phyloP scores from a whole-genome alignment of 1,140 invertebrate genomes.

The Lordiphosa mommai region DNA sequence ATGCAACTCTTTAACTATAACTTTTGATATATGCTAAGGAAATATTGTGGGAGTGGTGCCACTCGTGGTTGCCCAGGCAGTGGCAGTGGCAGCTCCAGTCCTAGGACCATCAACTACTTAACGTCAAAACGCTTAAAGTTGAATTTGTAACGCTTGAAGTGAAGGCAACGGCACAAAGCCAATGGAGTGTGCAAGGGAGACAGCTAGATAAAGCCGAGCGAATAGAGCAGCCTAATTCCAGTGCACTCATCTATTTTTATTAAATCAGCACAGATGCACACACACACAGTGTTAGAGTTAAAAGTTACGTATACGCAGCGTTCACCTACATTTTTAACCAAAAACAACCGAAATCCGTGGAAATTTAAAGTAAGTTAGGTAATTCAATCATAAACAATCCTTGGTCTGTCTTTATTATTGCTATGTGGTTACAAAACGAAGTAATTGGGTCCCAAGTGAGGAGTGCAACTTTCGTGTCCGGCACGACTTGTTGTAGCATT shows the following conservation, averaged over 20 bases:
- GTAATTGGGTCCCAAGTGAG: too few relatives aligned
- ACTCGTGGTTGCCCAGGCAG: conserved; percentile 54
- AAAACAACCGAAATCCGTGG: too few relatives aligned
- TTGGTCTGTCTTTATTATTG: too few relatives aligned
- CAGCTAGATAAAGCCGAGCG: conserved; percentile 3
- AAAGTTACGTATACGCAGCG: conserved; percentile 64
- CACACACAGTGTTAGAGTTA: neutral
- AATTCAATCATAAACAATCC: too few relatives aligned
- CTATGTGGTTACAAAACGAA: too few relatives aligned
- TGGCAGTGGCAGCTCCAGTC: conserved; percentile 3
- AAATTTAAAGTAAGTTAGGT: too few relatives aligned
- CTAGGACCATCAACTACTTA: conserved; percentile 66
- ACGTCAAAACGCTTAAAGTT: conserved; percentile 76
- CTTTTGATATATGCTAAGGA: conserved; percentile 75
- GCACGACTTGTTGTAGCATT: too few relatives aligned
- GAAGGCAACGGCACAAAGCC: conserved; percentile 64
- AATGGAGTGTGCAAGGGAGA: conserved; percentile 49
- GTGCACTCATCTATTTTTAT: conserved; percentile 73
- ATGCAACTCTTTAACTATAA: conserved; percentile 73
- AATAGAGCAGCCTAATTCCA: conserved; percentile 44
- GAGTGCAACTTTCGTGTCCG: too few relatives aligned
- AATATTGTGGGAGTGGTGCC: conserved; percentile 71
- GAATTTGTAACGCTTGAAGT: conserved; percentile 76
- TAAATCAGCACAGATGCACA: conserved; percentile 48
- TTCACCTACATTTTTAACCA: conserved; percentile 15